Percentiles rank a stretch among this genome's conserved stretches.
phyloP scores from a whole-genome alignment of 2,113 vertebrate species.

The Stegostoma tigrinum region DNA sequence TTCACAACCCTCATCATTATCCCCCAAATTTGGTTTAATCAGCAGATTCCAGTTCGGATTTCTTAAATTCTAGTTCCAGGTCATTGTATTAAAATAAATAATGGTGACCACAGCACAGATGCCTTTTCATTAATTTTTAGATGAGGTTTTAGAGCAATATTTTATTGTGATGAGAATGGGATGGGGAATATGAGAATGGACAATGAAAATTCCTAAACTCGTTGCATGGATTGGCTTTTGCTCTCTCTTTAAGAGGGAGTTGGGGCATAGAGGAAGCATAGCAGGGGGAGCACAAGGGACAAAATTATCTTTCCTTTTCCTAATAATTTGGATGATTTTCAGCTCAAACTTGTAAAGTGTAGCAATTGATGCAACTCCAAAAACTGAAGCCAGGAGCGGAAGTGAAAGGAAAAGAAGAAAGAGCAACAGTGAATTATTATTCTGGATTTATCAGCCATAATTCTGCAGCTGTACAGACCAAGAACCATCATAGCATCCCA shows the following conservation, averaged over 20 bases:
- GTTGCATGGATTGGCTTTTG: not conserved
- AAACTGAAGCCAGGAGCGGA: conserved; percentile 12
- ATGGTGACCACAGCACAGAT: not conserved
- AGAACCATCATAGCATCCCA: not conserved
- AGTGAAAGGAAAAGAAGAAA: not conserved
- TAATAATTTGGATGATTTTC: not conserved
- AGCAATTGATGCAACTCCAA: not conserved
- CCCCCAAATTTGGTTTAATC: not conserved
- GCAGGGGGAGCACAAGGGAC: not conserved
- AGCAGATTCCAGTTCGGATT: not conserved
- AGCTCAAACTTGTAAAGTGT: not conserved
- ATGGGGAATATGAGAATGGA: not conserved
- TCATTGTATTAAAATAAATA: not conserved
- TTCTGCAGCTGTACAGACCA: conserved; percentile 12
- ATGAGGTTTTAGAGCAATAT: not conserved
- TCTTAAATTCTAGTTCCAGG: not conserved
- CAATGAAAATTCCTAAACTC: not conserved
- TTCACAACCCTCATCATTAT: not conserved
- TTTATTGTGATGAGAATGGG: not conserved
- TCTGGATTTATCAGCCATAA: not conserved
- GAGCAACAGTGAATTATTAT: not conserved
- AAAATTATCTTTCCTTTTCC: not conserved
- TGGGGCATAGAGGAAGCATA: not conserved
- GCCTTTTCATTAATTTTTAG: not conserved
- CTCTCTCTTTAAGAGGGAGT: not conserved